A percentile compares a stretch with the other conserved stretches of the same genome.
Evolutionary conservation across 2,797 vertebrate species (phyloP).

Genomic region (Xyrichtys novacula): DNA sequence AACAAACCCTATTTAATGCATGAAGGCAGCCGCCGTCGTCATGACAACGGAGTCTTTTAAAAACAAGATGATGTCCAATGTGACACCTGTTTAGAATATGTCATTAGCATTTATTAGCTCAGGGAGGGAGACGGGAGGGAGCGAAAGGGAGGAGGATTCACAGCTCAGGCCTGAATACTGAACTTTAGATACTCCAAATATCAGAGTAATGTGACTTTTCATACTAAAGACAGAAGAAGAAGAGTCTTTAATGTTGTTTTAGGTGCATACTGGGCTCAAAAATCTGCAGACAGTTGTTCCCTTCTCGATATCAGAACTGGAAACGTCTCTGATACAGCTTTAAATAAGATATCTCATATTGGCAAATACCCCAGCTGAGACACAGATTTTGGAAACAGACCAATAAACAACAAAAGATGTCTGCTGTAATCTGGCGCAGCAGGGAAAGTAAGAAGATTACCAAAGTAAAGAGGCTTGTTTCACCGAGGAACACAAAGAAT

Average conservation of each 20-base stretch:
- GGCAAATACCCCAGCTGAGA: too few species aligned
- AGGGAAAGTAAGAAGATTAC: not conserved
- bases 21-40: conserved; percentile 65
- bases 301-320: not conserved
- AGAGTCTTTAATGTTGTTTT: too few species aligned
- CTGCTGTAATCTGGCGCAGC: not conserved
- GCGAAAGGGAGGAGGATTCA: not conserved
- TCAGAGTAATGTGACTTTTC: too few species aligned
- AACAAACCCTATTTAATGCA: conserved; percentile 35
- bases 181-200: too few species aligned
- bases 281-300: not conserved
- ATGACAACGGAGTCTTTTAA: conserved; percentile 70
- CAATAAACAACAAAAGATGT: not conserved
- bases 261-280: conserved; percentile 12
- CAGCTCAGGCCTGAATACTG: not conserved
- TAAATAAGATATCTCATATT: not conserved
- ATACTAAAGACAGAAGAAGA: not conserved
- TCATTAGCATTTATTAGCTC: conserved; percentile 30
- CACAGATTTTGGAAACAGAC: not conserved
- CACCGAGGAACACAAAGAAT: not conserved
- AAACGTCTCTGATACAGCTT: not conserved
- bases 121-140: not conserved
- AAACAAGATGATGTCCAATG: conserved; percentile 42
- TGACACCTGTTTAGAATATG: conserved; percentile 27
- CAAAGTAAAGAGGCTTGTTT: not conserved